Evolutionary conservation across 2,113 vertebrate species (phyloP), one percentile per base, ranked within the genome.

Genomic region (Rattus rattus): DNA sequence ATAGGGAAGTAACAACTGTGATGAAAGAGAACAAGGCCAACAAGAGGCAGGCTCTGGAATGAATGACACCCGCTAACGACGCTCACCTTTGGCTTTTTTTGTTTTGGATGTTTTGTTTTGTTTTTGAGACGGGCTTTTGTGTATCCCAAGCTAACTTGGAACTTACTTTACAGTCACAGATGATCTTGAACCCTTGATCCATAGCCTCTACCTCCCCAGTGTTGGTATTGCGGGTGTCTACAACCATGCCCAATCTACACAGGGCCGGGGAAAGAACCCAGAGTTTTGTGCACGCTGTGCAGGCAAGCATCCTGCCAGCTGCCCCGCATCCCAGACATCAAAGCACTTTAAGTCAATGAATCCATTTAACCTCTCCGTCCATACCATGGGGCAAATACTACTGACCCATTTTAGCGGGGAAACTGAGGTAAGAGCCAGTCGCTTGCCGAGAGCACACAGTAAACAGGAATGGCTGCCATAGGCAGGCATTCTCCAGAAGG

Each of bases 391-490:
- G 33, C 24, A 86, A 43, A 47, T 49, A 10, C 47, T 49, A 39
- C 65, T 10, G 16, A 56, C 63, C 73, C 75, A 36, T 36, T 72
- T 75, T 12, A 75, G 56, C 5, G 43, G 70, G 63, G 11, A 94
- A 83, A 87, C 83, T 26, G 70, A 94, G 89, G 76, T 75, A 59
- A 88, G 56, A 36, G 43, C 47, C 30, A 1, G 43, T 26, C 72
- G 14, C 28, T 91, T 24, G 94, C 94, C 67, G 76, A 95, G 79
- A 61, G 59, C 83, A 77, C 76, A 87, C 28, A 77, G 91, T 4
- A 59, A 26, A 24, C 49, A 67, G 12, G 14, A 5, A 11, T 10
- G 17, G 39, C 39, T 7, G 0, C 43, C 93, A 63, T 12, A 54
- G 36, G 11, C 2, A 17, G 47, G 87, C 43, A 43, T 43, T 43